These are phyloP conservation scores for Drosophila pallidifrons DNA, from an alignment of 1,140 invertebrate species.

Conservation along the genomic window DNA sequence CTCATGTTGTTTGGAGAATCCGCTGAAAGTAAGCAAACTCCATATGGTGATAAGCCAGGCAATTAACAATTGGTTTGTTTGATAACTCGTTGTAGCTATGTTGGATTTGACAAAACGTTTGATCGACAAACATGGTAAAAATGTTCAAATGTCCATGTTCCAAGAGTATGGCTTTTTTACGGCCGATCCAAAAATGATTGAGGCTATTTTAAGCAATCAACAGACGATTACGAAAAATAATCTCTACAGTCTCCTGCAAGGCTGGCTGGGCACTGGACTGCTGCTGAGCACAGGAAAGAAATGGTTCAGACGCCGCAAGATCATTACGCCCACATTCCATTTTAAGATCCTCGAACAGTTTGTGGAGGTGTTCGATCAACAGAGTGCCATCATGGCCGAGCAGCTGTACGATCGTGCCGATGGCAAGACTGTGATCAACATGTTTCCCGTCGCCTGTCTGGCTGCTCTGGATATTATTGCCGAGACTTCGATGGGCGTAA, in stretches of 20 bases:
- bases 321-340: slow-evolving; percentile 94
- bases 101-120: slow-evolving; percentile 52
- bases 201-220: slow-evolving; percentile 69
- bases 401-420: slow-evolving; percentile 85
- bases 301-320: slow-evolving; percentile 73
- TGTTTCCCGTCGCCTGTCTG: slow-evolving; percentile 74
- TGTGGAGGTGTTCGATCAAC: slow-evolving; percentile 89
- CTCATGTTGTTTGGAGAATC: slow-evolving; percentile 46
- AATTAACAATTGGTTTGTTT: slow-evolving; percentile 3
- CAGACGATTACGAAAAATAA: slow-evolving; percentile 73
- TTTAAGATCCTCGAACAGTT: slow-evolving; percentile 93
- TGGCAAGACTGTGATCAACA: slow-evolving; percentile 76
- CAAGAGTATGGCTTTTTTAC: slow-evolving; percentile 67
- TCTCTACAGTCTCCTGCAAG: slow-evolving; percentile 79
- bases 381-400: slow-evolving; percentile 87
- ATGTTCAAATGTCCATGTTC: slow-evolving; percentile 86
- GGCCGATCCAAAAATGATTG: slow-evolving; percentile 83
- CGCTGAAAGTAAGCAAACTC: slow-evolving; percentile 45
- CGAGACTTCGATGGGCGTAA: slow-evolving; percentile 94
- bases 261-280: slow-evolving; percentile 85
- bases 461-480: slow-evolving; percentile 76
- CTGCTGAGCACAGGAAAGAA: slow-evolving; percentile 80
- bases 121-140: slow-evolving; percentile 73
- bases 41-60: neutral
- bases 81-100: slow-evolving; percentile 39